phyloP scores from a whole-genome alignment of 2,113 vertebrate genomes.

The Nothoprocta perdicaria region DNA sequence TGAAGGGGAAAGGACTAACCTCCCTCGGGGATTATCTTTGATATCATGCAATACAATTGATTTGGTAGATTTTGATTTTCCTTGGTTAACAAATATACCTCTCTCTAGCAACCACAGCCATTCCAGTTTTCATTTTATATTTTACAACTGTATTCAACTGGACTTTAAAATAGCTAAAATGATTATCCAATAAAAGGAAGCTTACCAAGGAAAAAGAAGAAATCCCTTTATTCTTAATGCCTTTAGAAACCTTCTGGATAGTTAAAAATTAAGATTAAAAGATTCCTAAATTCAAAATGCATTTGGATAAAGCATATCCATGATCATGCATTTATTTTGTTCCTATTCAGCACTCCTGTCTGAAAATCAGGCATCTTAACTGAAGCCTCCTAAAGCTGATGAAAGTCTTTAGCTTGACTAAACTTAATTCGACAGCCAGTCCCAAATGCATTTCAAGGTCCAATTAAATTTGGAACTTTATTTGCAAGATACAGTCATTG shows the following conservation, averaged over 20 bases:
- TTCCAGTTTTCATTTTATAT: neutral
- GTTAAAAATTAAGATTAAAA: neutral
- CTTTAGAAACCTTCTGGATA: neutral
- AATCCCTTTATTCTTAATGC: neutral
- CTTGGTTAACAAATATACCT: neutral
- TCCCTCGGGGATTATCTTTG: neutral
- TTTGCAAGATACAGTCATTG: constrained; percentile 13
- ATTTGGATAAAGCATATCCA: neutral
- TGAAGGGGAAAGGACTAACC: neutral
- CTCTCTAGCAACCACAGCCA: neutral
- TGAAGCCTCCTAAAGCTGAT: neutral
- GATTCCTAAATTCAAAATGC: neutral
- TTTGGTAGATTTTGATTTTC: neutral
- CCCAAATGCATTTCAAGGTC: constrained; percentile 44
- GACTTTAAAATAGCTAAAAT: neutral
- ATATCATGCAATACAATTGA: neutral
- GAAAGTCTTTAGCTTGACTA: neutral
- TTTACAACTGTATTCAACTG: neutral
- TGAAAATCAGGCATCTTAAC: neutral
- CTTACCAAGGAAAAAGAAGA: neutral
- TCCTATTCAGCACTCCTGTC: neutral
- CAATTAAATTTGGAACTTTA: constrained; percentile 53
- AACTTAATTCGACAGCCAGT: neutral
- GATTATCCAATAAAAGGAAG: neutral
- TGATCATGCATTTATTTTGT: neutral